Evolutionary conservation across 2,797 vertebrate genomes (phyloP).

Genomic region (Malacoctenus gilli): DNA sequence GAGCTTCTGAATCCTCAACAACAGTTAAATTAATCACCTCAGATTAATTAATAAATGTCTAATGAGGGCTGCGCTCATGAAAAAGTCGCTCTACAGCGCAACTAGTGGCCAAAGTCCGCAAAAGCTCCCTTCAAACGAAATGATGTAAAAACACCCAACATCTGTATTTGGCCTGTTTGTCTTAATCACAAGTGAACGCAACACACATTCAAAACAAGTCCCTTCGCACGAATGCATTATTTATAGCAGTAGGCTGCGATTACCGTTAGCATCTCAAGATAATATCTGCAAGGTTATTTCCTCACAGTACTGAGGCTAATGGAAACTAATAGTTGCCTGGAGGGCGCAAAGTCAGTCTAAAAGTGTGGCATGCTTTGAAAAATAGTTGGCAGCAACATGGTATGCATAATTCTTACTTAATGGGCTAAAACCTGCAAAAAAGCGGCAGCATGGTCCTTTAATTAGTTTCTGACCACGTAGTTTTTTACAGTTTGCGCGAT

Average conservation of each 20-base stretch:
- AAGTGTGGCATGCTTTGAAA: conserved; percentile 31
- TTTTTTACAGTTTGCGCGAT: conserved; percentile 32
- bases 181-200: neutral
- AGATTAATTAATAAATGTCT: too few species aligned
- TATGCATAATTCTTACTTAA: conserved; percentile 40
- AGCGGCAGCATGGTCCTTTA: conserved; percentile 35
- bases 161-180: neutral
- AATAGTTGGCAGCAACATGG: conserved; percentile 21
- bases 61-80: too few species aligned
- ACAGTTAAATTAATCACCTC: too few species aligned
- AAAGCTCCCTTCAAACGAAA: too few species aligned
- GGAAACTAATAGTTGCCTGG: conserved; percentile 19
- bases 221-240: neutral
- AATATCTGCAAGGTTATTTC: conserved; percentile 32
- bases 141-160: too few species aligned
- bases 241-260: neutral
- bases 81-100: too few species aligned
- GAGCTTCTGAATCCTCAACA: too few species aligned
- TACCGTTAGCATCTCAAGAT: neutral
- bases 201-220: neutral
- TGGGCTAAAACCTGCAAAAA: conserved; percentile 47
- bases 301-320: conserved; percentile 20
- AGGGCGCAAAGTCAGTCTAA: conserved; percentile 31
- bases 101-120: too few species aligned
- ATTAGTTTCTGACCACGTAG: conserved; percentile 44